Conservation (phyloP, 2,797 vertebrate genomes). For the Anabacerthia variegaticeps region DNA sequence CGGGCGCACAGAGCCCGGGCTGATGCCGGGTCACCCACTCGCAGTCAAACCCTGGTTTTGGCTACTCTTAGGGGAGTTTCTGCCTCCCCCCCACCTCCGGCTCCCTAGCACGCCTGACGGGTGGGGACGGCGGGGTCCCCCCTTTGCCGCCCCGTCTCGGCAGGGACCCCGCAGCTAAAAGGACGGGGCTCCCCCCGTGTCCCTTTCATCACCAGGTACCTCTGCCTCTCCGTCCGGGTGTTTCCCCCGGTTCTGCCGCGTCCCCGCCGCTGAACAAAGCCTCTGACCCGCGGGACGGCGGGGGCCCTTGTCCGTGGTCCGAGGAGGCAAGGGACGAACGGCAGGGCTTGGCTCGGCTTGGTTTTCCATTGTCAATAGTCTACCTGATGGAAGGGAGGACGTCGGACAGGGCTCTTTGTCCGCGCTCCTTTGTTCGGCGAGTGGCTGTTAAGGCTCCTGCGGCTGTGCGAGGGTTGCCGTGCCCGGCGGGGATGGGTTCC, state of each 20-base stretch:
- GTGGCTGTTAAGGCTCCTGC: background rate
- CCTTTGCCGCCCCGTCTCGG: background rate
- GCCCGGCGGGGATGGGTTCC: background rate
- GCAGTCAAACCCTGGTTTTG: background rate
- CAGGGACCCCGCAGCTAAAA: background rate
- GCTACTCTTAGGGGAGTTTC: conserved; percentile 19
- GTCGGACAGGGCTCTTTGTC: conserved; percentile 32
- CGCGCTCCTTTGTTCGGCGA: conserved; percentile 38
- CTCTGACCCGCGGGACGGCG: background rate
- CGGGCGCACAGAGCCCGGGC: background rate
- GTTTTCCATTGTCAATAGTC: background rate
- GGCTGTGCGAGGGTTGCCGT: conserved; percentile 1
- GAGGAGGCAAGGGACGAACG: background rate
- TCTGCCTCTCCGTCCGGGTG: background rate
- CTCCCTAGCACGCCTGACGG: background rate
- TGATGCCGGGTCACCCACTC: background rate
- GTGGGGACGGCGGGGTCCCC: background rate
- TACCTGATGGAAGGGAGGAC: background rate
- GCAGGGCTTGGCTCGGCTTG: background rate
- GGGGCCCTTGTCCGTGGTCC: background rate
- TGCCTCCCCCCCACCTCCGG: background rate
- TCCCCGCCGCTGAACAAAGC: conserved; percentile 20
- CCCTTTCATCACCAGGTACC: background rate
- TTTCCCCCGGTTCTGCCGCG: background rate
- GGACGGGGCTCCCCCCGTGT: background rate